Conservation (phyloP, 2,797 vertebrate genomes). For the Mycteria americana region DNA sequence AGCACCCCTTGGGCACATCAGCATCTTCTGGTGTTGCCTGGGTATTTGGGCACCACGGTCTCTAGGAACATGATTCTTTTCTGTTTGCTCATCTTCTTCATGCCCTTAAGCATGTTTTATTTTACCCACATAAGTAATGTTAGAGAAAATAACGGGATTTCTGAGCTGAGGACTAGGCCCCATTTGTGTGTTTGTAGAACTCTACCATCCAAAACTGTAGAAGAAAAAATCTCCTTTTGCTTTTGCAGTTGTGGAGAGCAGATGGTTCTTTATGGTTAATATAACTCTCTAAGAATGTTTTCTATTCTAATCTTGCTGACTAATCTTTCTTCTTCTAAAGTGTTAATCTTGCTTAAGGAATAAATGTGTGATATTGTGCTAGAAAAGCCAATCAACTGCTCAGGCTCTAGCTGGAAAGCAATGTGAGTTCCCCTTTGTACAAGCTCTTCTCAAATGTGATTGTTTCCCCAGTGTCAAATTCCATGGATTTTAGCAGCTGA, state of each 20-base stretch:
- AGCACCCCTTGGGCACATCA: neutral
- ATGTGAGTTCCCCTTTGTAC: neutral
- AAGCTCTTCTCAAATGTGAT: neutral
- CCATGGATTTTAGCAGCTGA: conserved; percentile 53
- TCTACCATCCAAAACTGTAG: neutral
- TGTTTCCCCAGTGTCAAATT: conserved; percentile 43
- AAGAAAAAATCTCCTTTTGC: neutral
- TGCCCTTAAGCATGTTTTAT: neutral
- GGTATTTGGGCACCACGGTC: neutral
- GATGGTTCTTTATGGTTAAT: neutral
- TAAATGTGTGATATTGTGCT: conserved; percentile 36
- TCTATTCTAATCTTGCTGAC: conserved; percentile 24
- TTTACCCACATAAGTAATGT: neutral
- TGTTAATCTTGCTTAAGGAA: conserved; percentile 46
- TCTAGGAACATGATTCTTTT: neutral
- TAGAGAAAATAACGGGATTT: neutral
- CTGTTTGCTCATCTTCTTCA: neutral
- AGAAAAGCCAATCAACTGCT: conserved; percentile 20
- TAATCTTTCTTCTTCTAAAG: conserved; percentile 43
- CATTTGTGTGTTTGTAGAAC: neutral
- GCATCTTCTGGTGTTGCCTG: neutral
- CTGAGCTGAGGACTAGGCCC: neutral
- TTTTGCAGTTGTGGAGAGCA: neutral
- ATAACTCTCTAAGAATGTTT: neutral
- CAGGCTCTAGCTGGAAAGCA: conserved; percentile 14